Conservation (phyloP, 1,140 invertebrate species). For the Ylistrum balloti region DNA sequence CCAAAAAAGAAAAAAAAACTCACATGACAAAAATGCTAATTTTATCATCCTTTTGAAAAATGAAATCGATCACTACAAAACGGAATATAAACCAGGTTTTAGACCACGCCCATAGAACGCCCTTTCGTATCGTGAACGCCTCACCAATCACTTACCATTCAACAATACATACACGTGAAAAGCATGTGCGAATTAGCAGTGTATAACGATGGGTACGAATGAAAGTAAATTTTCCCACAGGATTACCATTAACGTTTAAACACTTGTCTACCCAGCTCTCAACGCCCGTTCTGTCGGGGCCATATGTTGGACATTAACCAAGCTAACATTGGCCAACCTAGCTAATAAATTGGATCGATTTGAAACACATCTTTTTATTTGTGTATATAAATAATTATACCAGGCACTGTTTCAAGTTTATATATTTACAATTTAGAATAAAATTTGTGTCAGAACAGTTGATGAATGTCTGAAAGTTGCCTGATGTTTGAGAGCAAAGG, state of each 20-base stretch:
- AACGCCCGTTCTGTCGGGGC: neutral
- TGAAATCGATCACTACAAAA: too few relatives aligned
- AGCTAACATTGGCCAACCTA: slow-evolving; percentile 31
- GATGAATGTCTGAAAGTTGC: slow-evolving; percentile 1
- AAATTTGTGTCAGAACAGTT: slow-evolving; percentile 35
- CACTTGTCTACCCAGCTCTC: slow-evolving; percentile 7
- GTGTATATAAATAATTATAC: slow-evolving; percentile 30
- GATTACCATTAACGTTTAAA: neutral
- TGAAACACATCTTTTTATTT: slow-evolving; percentile 40
- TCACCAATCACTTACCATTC: neutral
- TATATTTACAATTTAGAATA: neutral
- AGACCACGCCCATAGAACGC: neutral
- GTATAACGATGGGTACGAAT: neutral
- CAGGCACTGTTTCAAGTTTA: slow-evolving; percentile 26
- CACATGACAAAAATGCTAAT: too few relatives aligned
- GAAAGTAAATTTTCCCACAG: slow-evolving; percentile 34
- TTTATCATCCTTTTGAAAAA: too few relatives aligned
- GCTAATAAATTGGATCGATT: slow-evolving; percentile 39
- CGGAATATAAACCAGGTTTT: neutral
- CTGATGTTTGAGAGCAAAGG: neutral
- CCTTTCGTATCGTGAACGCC: neutral
- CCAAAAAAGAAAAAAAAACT: too few relatives aligned
- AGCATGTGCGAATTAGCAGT: slow-evolving; percentile 32
- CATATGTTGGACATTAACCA: slow-evolving; percentile 2
- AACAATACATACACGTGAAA: slow-evolving; percentile 39